phyloP scores from a whole-genome alignment of 2,797 vertebrate genomes.

The Falco peregrinus region DNA sequence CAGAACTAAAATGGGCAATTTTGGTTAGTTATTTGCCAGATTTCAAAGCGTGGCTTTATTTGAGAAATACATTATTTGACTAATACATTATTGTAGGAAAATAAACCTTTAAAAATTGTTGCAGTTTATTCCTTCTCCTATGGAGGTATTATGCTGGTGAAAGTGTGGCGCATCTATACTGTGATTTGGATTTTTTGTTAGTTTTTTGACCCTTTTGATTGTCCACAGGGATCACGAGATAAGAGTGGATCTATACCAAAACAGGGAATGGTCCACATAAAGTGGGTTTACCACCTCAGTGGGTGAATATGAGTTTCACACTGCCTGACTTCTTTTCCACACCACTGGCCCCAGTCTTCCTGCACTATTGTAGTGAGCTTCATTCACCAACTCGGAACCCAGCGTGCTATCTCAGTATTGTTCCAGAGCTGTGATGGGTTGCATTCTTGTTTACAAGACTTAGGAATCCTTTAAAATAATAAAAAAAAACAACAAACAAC shows the following conservation, averaged over 20 bases:
- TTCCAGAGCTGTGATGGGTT: neutral
- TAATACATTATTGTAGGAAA: neutral
- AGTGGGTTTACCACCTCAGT: neutral
- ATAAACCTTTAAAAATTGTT: neutral
- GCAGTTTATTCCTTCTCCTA: neutral
- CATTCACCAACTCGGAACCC: neutral
- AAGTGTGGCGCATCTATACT: neutral
- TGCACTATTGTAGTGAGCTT: neutral
- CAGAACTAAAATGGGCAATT: neutral
- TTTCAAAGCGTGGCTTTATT: neutral
- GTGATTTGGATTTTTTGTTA: neutral
- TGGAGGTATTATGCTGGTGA: neutral
- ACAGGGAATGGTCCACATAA: neutral
- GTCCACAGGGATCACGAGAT: neutral
- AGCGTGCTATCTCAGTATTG: neutral
- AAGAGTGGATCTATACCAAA: neutral
- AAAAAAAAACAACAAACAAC: no score
- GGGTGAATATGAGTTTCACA: neutral
- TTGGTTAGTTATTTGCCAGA: neutral
- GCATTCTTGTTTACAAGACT: neutral
- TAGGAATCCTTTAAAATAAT: neutral
- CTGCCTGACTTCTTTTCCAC: neutral
- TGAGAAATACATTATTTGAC: neutral
- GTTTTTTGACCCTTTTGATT: neutral
- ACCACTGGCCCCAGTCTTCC: neutral